phyloP scores from a whole-genome alignment of 2,888 invertebrate genomes.

The Piscicola geometra region DNA sequence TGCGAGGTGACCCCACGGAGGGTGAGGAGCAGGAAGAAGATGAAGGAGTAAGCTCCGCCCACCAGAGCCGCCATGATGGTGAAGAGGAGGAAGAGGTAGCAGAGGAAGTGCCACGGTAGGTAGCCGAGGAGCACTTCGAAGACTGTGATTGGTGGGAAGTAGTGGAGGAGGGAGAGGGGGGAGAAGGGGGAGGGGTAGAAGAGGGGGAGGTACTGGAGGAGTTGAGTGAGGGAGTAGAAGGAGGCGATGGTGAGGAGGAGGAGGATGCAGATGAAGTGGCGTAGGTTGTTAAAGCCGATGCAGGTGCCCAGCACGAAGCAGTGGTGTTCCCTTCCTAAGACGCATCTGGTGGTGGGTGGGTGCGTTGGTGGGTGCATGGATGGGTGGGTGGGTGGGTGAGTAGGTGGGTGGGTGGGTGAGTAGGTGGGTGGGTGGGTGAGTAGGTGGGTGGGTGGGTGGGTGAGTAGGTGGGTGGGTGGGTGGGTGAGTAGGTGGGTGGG shows the following conservation, averaged over 20 bases:
- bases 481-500: too few species aligned
- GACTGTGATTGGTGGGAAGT: neutral
- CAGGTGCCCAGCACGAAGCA: constrained; percentile 5
- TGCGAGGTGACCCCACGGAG: constrained; percentile 4
- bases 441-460: too few species aligned
- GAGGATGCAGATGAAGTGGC: neutral
- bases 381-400: too few species aligned
- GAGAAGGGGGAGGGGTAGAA: constrained; percentile 1
- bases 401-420: too few species aligned
- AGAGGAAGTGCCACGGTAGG: neutral
- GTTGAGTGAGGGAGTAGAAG: neutral
- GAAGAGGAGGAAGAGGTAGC: neutral
- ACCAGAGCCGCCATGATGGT: neutral
- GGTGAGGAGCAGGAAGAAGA: neutral
- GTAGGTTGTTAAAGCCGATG: constrained; percentile 1
- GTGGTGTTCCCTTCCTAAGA: neutral
- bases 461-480: too few species aligned
- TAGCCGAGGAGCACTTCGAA: neutral
- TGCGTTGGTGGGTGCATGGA: too few species aligned
- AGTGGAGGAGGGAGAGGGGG: neutral
- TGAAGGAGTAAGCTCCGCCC: neutral
- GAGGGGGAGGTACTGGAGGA: constrained; percentile 13
- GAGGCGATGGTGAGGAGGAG: neutral
- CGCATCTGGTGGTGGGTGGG: neutral
- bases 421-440: too few species aligned